Base-by-base conservation (phyloP, 1,140 invertebrate genomes). In the Hypothenemus hampei region DNA sequence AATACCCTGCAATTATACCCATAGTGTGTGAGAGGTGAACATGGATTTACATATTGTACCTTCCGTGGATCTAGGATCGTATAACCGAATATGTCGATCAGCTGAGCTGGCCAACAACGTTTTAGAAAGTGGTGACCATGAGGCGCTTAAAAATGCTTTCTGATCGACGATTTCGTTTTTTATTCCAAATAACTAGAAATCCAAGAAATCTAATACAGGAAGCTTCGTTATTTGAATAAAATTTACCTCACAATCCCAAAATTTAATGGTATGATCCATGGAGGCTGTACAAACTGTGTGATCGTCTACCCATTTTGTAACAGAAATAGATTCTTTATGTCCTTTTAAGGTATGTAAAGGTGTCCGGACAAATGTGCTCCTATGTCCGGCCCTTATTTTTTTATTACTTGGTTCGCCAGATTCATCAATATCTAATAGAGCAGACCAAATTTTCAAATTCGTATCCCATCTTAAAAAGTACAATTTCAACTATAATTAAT, bases 191-290 rank as follows among this genome's bases (percentile, higher is more conserved):
- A 89, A 70, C 71, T 93, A 85, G 18, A 90, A 63, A 46, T 26
- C n/a, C n/a, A n/a, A 19, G 26, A 1, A 43, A n/a, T 39, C 21
- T 24, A 43, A 23, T 24, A 39, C 18, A 39, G 21, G n/a, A 22
- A 43, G 23, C n/a, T 21, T 23, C 1, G 40, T n/a, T 24, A 8
- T n/a, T n/a, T 15, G 10, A 39, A 43, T 43, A 6, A 43, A 24
- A 39, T 16, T 39, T 63, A 69, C 68, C 52, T 72, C 68, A 15
- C 59, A 76, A 75, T 99, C 95, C 97, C 97, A 99, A 3, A 96
- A 65, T 71, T 89, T 87, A 7, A 99, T 74, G 0, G 93, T 92
- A 66, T 98, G 94, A 77, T 99, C 97, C 93, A 94, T 96, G 1
- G 88, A 89, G 59, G 82, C 80, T 0, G 92, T 93, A 10, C 90